Evolutionary conservation across 2,797 vertebrate species (phyloP), one percentile per base, ranked within the genome.

Genomic region (Esox lucius): DNA sequence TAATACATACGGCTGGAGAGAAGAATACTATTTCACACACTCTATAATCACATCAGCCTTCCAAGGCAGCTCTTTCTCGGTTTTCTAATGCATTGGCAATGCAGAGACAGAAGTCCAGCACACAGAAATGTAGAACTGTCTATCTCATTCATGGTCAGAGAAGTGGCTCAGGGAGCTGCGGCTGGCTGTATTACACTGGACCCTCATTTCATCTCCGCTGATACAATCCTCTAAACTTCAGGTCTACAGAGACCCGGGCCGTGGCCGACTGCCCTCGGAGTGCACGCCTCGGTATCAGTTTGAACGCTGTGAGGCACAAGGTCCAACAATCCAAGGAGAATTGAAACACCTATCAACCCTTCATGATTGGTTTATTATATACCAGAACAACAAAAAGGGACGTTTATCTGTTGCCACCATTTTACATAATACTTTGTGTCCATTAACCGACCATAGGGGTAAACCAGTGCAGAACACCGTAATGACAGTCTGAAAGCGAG

Each of bases 11-110:
- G 35, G 33, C 39, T 56, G 49, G 33, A 49, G 6, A 53, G 64
- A 65, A 71, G 62, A 75, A 64, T 65, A 22, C 31, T 66, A 46
- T 68, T 74, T 74, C 66, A 56, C 49, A 39, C 46, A 76, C 19
- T 16, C 24, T 62, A 61, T 33, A 69, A 75, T 71, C 69, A 76
- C 42, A 70, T 51, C 75, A 66, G 69, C 39, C 53, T 39, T 24
- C 49, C 33, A 42, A 39, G 33, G 49, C 66, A 5, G 73, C 8
- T n/a, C 42, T 39, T 35, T 26, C 42, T 61, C 61, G 65, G 69
- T 51, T 51, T 39, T 71, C 59, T 16, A 61, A 69, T 61, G 51
- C 73, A 61, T 71, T 71, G 70, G 35, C 51, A 70, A 70, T 70
- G 67, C 17, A 33, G 53, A 42, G 61, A 75, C 12, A 17, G 73